Evolutionary conservation across 1,140 invertebrate species (phyloP), one percentile per base, ranked within the genome.

Genomic region (Drosophila bifasciata): DNA sequence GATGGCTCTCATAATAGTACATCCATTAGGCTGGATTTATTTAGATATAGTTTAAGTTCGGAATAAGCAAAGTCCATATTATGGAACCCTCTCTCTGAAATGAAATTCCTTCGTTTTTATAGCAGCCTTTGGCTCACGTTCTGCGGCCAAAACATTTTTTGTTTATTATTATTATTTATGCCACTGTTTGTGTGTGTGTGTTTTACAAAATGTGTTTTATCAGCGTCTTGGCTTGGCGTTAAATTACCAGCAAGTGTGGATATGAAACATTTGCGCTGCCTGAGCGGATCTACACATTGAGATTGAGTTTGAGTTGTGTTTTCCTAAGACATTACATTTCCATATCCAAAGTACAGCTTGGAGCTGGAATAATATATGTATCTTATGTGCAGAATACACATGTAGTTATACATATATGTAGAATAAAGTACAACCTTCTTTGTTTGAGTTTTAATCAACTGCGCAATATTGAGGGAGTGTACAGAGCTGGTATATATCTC

Each of bases 361-460:
- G 50, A 39, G 32, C n/a, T 45, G 25, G 39, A 36, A 11, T 36
- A 5, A 32, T 8, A 8, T 2, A 11, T 11, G 28, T 32, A 0
- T 25, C 21, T 7, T 40, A 43, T 48, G 17, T 57, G 25, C 44
- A 16, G 19, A 13, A 25, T 15, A 16, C 13, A 51, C 23, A 46
- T 23, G 15, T 8, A 56, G 19, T 52, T 45, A 49, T 36, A 9
- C 6, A 55, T 32, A 6, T 48, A 25, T 17, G 15, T 32, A 21
- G 19, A 36, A 19, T 15, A 32, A 19, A 23, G 8, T 23, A 6
- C 45, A 7, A 13, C 36, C 41, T 44, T 49, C 67, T 69, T 70
- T 70, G 64, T 69, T 70, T 45, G 48, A 13, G 52, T 39, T 41
- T 46, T 48, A 44, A 72, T 61, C 57, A 52, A 62, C 56, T 72